phyloP scores from a whole-genome alignment of 2,888 invertebrate species.

The Cheilosia pagana region DNA sequence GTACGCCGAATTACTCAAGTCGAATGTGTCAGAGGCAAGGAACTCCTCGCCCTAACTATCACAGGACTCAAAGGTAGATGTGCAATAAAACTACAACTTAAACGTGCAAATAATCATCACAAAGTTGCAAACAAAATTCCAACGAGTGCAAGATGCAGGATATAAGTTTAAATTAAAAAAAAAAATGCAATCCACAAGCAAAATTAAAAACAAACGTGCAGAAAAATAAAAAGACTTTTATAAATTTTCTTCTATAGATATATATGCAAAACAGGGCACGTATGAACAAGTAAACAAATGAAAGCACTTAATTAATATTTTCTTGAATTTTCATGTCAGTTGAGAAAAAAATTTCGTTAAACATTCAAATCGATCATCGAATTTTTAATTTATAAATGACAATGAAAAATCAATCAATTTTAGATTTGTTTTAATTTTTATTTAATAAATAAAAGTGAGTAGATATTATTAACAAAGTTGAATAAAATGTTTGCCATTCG shows the following conservation, averaged over 20 bases:
- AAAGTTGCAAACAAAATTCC: too few relatives aligned
- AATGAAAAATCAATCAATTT: constrained; percentile 44
- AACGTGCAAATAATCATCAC: too few relatives aligned
- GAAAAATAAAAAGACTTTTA: constrained; percentile 12
- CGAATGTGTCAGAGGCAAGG: too few relatives aligned
- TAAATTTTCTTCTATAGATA: constrained; percentile 46
- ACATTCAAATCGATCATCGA: constrained; percentile 3
- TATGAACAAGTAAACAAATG: constrained; percentile 78
- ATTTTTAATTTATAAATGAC: background rate
- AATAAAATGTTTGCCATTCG: constrained; percentile 60
- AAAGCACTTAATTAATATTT: constrained; percentile 69
- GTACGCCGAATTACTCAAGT: too few relatives aligned
- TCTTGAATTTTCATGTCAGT: constrained; percentile 49
- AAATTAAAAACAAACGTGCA: constrained; percentile 25
- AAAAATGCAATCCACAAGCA: constrained; percentile 24
- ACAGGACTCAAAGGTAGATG: too few relatives aligned
- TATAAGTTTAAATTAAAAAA: constrained; percentile 9
- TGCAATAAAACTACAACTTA: too few relatives aligned
- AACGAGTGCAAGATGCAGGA: constrained; percentile 13
- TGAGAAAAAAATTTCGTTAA: constrained; percentile 4
- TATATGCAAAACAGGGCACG: constrained; percentile 76
- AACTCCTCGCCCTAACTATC: too few relatives aligned
- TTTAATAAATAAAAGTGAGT: constrained; percentile 54
- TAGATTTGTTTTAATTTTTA: background rate
- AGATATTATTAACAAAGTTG: constrained; percentile 43